Base-by-base conservation (phyloP, 2,797 vertebrate species). In the Sebastes paucispinis region DNA sequence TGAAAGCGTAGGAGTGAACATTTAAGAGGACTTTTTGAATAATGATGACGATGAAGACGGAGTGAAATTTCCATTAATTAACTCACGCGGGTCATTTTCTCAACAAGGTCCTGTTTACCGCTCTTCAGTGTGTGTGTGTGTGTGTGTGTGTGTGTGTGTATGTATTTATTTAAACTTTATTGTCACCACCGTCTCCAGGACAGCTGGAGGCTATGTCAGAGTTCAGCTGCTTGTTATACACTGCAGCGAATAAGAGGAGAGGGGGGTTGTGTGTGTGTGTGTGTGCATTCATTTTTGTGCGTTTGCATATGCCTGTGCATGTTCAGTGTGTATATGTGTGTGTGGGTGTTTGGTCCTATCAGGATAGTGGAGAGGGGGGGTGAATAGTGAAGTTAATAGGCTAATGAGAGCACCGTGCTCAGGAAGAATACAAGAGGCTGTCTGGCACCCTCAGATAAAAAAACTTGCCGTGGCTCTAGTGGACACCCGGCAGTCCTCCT, bases 371-470 rank as follows among this genome's bases (percentile, higher is more conserved):
- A 84, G 82, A 70, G 76, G 60, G 82, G 88, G 87, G 84, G 82
- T 79, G 87, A 79, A 75, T 59, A 57, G 73, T 85, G 87, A 93
- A 94, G 95, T 95, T 96, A 95, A 96, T 95, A 94, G 95, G 94
- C 96, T 96, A 96, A 96, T 95, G 94, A 96, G 95, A 93, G 94
- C 92, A 87, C 88, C 57, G 77, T 91, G 89, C 92, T 92, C 85
- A 77, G 6, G 87, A 93, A 92, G 87, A 92, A 92, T 80, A 90
- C 79, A 74, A 90, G 86, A 84, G 82, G 73, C 81, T 87, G 95
- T 95, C 95, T 96, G 96, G 91, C 90, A 92, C 91, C 89, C 87
- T 84, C 87, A 94, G 95, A 97, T 97, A 52, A 96, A 52, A 96
- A 85, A 89, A 94, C 93, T 93, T 90, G 85, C 91, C 57, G 75